These are phyloP conservation scores for Peromyscus leucopus DNA, from an alignment of 2,113 vertebrate species.

Conservation along the genomic window DNA sequence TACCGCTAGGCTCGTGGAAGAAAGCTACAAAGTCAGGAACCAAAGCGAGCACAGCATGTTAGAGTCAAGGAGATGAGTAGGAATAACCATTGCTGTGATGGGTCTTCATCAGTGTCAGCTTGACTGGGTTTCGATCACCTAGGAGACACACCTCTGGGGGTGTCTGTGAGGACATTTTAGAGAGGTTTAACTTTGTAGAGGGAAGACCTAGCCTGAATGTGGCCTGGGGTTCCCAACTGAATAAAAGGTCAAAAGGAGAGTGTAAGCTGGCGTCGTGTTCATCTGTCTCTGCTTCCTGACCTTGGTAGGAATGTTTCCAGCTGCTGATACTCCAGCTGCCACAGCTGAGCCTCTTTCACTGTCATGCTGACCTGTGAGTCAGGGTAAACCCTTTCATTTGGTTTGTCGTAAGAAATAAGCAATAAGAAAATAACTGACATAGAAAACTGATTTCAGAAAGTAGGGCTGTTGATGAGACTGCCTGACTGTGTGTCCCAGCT, in stretches of 20 bases:
- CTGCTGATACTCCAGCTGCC: neutral
- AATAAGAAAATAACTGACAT: neutral
- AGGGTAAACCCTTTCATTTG: neutral
- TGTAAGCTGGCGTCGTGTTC: neutral
- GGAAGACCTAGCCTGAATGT: neutral
- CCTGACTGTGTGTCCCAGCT: neutral
- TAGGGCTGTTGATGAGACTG: neutral
- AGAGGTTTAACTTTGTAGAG: neutral
- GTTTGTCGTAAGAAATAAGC: neutral
- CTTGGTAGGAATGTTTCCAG: neutral
- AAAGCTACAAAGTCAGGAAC: neutral
- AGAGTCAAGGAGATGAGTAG: neutral
- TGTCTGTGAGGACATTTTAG: neutral
- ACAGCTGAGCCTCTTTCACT: neutral
- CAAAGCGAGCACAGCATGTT: neutral
- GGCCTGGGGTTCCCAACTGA: neutral
- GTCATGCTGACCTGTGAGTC: neutral
- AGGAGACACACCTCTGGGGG: neutral
- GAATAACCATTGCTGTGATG: neutral
- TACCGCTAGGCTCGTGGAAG: neutral
- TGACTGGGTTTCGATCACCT: neutral
- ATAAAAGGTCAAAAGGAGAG: neutral
- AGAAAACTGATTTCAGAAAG: neutral
- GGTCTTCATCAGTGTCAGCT: neutral
- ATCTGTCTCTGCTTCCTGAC: neutral